A percentile compares a stretch with the other conserved stretches of the same genome.
Conservation (phyloP, 1,140 invertebrate species). For the Tetraneura akinire region DNA sequence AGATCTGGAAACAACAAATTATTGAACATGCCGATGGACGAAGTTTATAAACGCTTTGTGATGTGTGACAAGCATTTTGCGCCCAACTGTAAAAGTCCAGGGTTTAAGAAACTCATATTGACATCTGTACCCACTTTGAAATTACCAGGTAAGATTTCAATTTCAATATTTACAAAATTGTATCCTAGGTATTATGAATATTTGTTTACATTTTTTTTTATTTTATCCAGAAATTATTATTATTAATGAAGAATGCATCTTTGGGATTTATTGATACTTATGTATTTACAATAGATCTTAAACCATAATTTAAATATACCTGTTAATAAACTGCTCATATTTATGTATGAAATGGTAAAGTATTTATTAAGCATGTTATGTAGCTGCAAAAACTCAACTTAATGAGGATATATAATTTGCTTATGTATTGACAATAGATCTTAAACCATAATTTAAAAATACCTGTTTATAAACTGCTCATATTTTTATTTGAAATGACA, state of each 20-base stretch:
- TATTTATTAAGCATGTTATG: background rate
- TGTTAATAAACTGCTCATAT: background rate
- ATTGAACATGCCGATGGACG: background rate
- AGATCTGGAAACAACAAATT: background rate
- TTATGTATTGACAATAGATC: too few relatives aligned
- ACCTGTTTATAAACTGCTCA: background rate
- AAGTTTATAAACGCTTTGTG: background rate
- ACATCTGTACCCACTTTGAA: background rate
- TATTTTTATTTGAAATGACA: background rate
- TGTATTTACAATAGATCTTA: too few relatives aligned
- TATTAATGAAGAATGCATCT: background rate
- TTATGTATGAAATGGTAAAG: background rate
- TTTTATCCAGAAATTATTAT: background rate
- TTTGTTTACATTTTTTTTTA: too few relatives aligned
- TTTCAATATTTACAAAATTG: too few relatives aligned
- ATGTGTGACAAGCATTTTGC: constrained; percentile 16
- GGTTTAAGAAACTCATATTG: background rate
- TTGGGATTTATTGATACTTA: background rate
- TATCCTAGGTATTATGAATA: too few relatives aligned
- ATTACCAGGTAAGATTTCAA: background rate
- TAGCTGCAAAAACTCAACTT: too few relatives aligned
- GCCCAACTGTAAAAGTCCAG: background rate
- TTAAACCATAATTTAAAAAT: background rate
- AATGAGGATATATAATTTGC: too few relatives aligned
- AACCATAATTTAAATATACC: background rate